Evolutionary conservation across 1,140 invertebrate species (phyloP).

Genomic region (Steinernema feltiae): DNA sequence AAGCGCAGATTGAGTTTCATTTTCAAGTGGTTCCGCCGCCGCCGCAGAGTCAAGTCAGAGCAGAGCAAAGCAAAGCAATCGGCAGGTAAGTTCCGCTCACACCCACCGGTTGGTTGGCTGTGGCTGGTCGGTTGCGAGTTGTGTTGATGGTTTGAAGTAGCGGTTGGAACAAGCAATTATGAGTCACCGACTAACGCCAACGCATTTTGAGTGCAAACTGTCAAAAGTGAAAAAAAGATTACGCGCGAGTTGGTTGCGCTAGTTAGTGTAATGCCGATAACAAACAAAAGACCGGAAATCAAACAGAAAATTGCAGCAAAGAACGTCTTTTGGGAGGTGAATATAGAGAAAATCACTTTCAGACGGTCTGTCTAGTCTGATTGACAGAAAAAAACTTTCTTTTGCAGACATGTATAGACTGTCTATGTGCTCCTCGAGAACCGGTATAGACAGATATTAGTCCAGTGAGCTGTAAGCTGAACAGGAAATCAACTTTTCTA

Average conservation of each 20-base stretch:
- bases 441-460: too few species aligned
- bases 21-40: not conserved
- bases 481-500: too few species aligned
- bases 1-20: constrained; percentile 11
- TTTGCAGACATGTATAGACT: too few species aligned
- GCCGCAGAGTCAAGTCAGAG: not conserved
- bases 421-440: too few species aligned
- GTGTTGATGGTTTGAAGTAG: constrained; percentile 12
- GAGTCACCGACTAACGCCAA: not conserved
- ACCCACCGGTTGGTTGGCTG: too few species aligned
- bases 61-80: too few species aligned
- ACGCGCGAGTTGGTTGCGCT: not conserved
- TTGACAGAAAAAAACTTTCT: not conserved
- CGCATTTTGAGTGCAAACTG: not conserved
- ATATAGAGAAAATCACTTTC: not conserved
- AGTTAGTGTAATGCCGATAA: not conserved
- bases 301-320: not conserved
- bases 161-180: not conserved
- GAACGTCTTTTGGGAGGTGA: not conserved
- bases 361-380: not conserved
- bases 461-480: too few species aligned
- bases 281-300: not conserved
- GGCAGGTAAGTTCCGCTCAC: too few species aligned
- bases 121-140: too few species aligned
- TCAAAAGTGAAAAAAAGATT: not conserved